A percentile compares a stretch with the other conserved stretches of the same genome.
Evolutionary conservation across 2,113 vertebrate species (phyloP).

Genomic region (Ursus arctos): DNA sequence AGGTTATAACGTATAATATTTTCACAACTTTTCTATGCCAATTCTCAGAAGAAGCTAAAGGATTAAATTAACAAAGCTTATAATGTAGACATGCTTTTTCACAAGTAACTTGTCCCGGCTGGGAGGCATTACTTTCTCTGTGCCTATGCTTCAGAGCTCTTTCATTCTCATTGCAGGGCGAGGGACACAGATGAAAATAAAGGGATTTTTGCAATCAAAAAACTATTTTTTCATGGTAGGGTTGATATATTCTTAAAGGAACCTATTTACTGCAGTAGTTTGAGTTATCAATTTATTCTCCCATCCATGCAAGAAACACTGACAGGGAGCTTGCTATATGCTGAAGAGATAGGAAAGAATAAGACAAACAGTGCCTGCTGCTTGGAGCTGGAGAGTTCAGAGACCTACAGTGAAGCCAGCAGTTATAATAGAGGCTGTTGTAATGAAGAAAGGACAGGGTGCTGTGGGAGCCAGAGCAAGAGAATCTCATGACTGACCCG

Average conservation of each 20-base stretch:
- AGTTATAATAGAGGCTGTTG: neutral
- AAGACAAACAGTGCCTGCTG: neutral
- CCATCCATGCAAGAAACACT: neutral
- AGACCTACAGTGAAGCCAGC: neutral
- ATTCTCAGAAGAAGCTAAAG: constrained; percentile 10
- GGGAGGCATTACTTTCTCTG: neutral
- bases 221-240: neutral
- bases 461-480: neutral
- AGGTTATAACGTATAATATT: neutral
- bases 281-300: neutral
- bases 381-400: neutral
- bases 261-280: neutral
- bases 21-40: constrained; percentile 29
- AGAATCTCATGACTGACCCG: neutral
- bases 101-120: neutral
- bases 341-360: neutral
- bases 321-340: neutral
- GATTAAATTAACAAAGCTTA: neutral
- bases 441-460: neutral
- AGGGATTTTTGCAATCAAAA: neutral
- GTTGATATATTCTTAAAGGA: neutral
- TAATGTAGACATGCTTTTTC: neutral
- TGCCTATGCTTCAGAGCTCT: neutral
- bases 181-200: neutral
- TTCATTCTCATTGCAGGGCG: neutral